These are phyloP conservation scores for Plecturocebus donacophilus DNA, from an alignment of 2,113 vertebrate species.

Conservation along the genomic window DNA sequence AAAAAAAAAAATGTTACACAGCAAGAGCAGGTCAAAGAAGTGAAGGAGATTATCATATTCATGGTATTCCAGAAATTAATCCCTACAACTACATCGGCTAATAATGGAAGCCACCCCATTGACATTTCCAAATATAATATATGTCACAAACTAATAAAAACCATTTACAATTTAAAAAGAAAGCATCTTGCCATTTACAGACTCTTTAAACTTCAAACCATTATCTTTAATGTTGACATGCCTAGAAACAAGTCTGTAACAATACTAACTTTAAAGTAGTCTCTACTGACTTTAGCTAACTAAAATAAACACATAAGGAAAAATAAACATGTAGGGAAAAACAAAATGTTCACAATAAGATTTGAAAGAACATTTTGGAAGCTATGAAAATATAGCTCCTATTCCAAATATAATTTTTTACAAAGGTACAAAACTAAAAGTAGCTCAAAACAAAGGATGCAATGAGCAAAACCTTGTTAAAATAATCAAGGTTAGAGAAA, in stretches of 20 bases:
- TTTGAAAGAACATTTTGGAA: neutral
- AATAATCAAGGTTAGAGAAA: conserved; percentile 42
- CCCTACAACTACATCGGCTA: neutral
- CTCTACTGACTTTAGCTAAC: conserved; percentile 27
- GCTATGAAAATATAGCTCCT: neutral
- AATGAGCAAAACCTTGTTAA: conserved; percentile 30
- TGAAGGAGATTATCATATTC: neutral
- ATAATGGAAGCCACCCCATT: neutral
- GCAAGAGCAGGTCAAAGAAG: neutral
- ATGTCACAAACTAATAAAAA: conserved; percentile 2
- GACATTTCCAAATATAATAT: neutral
- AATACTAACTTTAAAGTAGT: neutral
- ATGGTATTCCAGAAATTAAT: conserved; percentile 30
- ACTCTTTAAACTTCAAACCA: conserved; percentile 18
- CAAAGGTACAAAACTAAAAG: conserved; percentile 20
- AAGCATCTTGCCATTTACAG: neutral
- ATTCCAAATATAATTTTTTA: conserved; percentile 19
- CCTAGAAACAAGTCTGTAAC: neutral
- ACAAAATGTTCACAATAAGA: neutral
- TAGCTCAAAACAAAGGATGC: neutral
- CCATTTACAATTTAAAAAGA: neutral
- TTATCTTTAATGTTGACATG: neutral
- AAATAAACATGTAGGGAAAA: conserved; percentile 18
- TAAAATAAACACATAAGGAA: conserved; percentile 10
- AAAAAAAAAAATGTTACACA: neutral